Evolutionary conservation across 64 coral and sea anemone genomes (phyloP), one percentile per base, ranked within the genome.

Genomic region (Pocillopora damicornis): DNA sequence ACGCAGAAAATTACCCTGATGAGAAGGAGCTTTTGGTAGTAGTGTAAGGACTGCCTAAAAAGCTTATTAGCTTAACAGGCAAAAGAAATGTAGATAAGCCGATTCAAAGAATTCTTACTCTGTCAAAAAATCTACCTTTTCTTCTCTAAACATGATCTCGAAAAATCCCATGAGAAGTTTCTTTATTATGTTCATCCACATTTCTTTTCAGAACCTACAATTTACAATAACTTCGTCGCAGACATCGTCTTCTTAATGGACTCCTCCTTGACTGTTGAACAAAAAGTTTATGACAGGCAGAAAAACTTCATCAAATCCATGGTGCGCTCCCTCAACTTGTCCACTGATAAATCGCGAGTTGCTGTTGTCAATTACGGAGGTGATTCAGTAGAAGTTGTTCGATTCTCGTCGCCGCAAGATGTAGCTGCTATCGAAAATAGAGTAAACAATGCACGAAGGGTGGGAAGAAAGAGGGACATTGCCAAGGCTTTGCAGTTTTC

Each of bases 211-310:
- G 88, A 26, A 58, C 77, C 77, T 56, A 56, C 17, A 80, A 18
- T 25, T 3, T 89, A 73, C 37, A 37, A 16, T 35, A 58, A 89
- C 88, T 89, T 89, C 65, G 22, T 38, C 10, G 76, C 88, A 16
- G 88, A 89, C 56, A 18, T 89, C 69, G 69, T 89, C 15, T 80
- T 89, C 65, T 63, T 80, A 11, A 22, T 89, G 45, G 88, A 89
- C 58, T 63, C 88, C 20, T 89, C 88, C 14, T 10, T n/a, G 7
- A 35, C 26, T 17, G 77, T 89, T 17, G 30, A 64, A 35, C 62
- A 37, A 59, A 51, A 77, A 1, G 36, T 45, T 15, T 81, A 80
- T 61, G 42, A 89, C 35, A 63, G 67, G 26, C 62, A 89, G 26
- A 89, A 80, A 35, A 18, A 56, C 30, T 89, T 89, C 65, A 77